Evolutionary conservation across 2,888 invertebrate genomes (phyloP).

Genomic region (Thymelicus acteon): DNA sequence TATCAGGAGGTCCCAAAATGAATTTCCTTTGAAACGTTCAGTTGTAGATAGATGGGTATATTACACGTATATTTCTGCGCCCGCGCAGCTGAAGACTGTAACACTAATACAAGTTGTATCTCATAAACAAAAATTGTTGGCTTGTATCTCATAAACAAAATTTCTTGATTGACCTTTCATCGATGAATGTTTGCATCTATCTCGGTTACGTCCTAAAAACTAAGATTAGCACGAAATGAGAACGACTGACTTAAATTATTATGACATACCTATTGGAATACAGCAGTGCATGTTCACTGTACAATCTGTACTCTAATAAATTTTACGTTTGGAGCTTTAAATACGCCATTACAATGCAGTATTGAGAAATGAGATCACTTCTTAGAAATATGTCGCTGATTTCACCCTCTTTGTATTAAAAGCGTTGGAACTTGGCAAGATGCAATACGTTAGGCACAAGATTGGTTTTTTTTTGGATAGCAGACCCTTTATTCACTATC

Average conservation of each 20-base stretch:
- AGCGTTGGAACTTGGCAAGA: not conserved
- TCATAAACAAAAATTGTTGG: not conserved
- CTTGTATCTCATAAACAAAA: conserved; percentile 5
- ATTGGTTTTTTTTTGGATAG: not conserved
- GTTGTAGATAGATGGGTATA: no score
- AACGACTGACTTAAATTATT: conserved; percentile 44
- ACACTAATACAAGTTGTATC: not conserved
- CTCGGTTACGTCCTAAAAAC: conserved; percentile 10
- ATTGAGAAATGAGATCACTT: conserved; percentile 18
- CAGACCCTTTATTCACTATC: not conserved
- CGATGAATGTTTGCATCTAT: not conserved
- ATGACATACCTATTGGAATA: conserved; percentile 30
- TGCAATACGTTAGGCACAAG: not conserved
- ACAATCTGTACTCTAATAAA: conserved; percentile 26
- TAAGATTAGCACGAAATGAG: conserved; percentile 44
- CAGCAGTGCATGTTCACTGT: not conserved
- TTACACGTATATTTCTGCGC: not conserved
- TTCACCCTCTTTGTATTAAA: conserved; percentile 1
- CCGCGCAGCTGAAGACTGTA: no score
- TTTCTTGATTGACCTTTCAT: conserved; percentile 1
- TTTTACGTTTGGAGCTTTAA: conserved; percentile 14
- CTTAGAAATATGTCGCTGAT: conserved; percentile 6
- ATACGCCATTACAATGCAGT: conserved; percentile 12
- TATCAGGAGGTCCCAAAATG: no score
- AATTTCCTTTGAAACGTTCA: no score